Evolutionary conservation across 2,888 invertebrate species (phyloP).

Genomic region (Athripsodes cinereus): DNA sequence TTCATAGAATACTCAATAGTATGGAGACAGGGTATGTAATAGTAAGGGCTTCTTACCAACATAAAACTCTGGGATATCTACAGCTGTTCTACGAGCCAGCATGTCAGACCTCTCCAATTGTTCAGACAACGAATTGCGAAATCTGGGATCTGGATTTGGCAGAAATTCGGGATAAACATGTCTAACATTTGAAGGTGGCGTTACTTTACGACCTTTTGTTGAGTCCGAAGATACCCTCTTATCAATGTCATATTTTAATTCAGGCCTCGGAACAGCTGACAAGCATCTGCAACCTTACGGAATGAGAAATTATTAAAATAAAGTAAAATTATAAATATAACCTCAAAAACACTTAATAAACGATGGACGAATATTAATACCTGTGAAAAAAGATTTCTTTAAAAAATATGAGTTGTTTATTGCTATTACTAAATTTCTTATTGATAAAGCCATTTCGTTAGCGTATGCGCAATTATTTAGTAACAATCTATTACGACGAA

Average conservation of each 20-base stretch:
- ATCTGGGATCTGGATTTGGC: constrained; percentile 73
- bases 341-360: constrained; percentile 12
- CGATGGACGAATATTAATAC: background rate
- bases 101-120: constrained; percentile 89
- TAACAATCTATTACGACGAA: background rate
- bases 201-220: constrained; percentile 12
- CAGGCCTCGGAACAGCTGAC: constrained; percentile 8
- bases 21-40: no score
- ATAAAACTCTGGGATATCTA: constrained; percentile 97
- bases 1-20: no score
- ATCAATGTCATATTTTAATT: background rate
- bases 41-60: constrained; percentile 60
- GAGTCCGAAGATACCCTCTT: background rate
- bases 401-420: background rate
- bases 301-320: constrained; percentile 7
- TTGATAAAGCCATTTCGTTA: background rate
- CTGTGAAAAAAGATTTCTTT: background rate
- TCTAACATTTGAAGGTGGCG: constrained; percentile 47
- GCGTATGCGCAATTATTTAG: background rate
- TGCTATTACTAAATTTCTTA: background rate
- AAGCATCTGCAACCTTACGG: constrained; percentile 19
- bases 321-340: constrained; percentile 12
- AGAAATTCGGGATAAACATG: constrained; percentile 87
- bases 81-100: constrained; percentile 71
- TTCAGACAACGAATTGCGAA: constrained; percentile 76